A percentile compares a stretch with the other conserved stretches of the same genome.
These are phyloP conservation scores for Plecotus auritus DNA, from an alignment of 2,113 vertebrate genomes.

Conservation along the genomic window DNA sequence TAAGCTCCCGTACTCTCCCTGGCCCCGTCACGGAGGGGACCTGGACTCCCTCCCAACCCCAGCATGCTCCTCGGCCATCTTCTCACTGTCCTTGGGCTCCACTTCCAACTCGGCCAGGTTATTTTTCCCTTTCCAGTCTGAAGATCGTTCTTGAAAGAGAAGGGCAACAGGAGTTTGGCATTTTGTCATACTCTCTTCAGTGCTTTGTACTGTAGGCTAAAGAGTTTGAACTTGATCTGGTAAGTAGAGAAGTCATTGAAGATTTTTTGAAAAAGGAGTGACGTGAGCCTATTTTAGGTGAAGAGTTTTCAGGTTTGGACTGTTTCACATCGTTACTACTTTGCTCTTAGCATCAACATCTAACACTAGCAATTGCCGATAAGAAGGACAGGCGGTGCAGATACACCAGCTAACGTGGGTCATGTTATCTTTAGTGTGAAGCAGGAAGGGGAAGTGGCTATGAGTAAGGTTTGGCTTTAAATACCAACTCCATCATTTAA, in stretches of 20 bases:
- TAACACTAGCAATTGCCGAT: background rate
- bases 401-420: background rate
- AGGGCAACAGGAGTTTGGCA: background rate
- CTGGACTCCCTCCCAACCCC: background rate
- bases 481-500: background rate
- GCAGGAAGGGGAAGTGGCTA: background rate
- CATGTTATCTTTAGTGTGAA: background rate
- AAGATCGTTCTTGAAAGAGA: slow-evolving; percentile 2
- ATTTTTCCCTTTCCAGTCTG: background rate
- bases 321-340: background rate
- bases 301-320: background rate
- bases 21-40: background rate
- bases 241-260: background rate
- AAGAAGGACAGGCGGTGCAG: background rate
- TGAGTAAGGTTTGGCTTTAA: background rate
- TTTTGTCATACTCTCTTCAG: background rate
- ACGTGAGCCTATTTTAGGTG: background rate
- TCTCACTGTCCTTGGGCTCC: background rate
- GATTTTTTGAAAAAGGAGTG: background rate
- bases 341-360: background rate
- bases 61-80: fast-evolving
- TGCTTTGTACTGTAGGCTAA: background rate
- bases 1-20: fast-evolving
- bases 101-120: background rate
- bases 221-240: background rate